Evolutionary conservation across 1,140 invertebrate genomes (phyloP).

Genomic region (Hetaerina americana): DNA sequence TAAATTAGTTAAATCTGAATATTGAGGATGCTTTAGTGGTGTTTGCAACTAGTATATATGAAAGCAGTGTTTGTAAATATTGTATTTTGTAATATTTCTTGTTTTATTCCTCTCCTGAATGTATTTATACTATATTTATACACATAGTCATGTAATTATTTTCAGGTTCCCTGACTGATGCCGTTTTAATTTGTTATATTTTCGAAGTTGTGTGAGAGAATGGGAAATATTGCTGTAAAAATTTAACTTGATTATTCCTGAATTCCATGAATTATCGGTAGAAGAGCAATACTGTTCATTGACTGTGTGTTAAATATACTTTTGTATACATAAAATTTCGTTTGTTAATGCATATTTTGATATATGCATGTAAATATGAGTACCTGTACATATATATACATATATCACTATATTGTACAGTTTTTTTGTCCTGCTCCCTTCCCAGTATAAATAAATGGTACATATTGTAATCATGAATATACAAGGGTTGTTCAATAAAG

Average conservation of each 20-base stretch:
- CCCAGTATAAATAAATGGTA: too few species aligned
- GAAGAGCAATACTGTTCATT: neutral
- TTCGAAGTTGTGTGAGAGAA: too few species aligned
- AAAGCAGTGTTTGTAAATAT: neutral
- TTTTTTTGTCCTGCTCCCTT: too few species aligned
- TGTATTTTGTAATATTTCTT: neutral
- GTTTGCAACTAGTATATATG: neutral
- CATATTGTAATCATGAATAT: too few species aligned
- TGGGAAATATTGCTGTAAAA: too few species aligned
- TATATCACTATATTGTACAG: neutral
- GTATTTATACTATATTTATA: neutral
- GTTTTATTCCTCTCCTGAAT: neutral
- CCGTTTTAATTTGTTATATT: too few species aligned
- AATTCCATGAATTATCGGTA: too few species aligned
- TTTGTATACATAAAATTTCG: neutral
- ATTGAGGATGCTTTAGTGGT: neutral
- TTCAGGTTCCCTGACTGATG: too few species aligned
- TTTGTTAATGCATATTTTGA: neutral
- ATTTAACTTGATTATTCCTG: too few species aligned
- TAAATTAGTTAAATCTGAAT: neutral
- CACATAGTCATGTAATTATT: neutral
- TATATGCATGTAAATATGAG: neutral
- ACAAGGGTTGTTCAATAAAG: too few species aligned
- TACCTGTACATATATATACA: neutral
- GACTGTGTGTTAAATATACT: neutral